Percentiles rank a stretch among this genome's conserved stretches.
Conservation (phyloP, 2,888 invertebrate genomes). For the Chorisops tibialis region DNA sequence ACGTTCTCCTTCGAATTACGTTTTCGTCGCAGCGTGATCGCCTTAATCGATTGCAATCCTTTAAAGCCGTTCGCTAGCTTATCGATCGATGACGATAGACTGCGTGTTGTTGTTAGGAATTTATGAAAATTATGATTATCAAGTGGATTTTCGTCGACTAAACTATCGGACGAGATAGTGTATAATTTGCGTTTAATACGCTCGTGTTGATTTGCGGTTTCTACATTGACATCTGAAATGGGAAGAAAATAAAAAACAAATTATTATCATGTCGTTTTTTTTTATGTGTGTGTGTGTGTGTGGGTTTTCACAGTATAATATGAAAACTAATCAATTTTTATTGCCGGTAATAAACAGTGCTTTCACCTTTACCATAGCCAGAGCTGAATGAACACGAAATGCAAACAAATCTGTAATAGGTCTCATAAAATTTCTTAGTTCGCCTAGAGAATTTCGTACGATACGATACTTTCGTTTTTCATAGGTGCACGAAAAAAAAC, state of each 20-base stretch:
- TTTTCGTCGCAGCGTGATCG: conserved; percentile 12
- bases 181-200: conserved; percentile 21
- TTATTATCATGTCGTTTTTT: neutral
- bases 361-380: too few relatives aligned
- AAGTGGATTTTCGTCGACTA: neutral
- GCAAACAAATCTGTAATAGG: too few relatives aligned
- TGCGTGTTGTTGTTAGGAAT: conserved; percentile 17
- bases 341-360: too few relatives aligned
- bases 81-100: conserved; percentile 20
- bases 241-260: neutral
- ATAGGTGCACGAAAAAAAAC: too few relatives aligned
- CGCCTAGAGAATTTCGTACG: too few relatives aligned
- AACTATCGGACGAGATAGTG: conserved; percentile 14
- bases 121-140: conserved; percentile 17
- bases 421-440: too few relatives aligned
- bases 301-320: too few relatives aligned
- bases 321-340: too few relatives aligned
- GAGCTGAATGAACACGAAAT: too few relatives aligned
- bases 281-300: too few relatives aligned
- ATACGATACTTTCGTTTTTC: too few relatives aligned
- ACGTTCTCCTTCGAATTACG: conserved; percentile 36
- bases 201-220: conserved; percentile 16
- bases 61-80: conserved; percentile 18
- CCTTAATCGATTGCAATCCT: conserved; percentile 13
- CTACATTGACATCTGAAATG: conserved; percentile 27